Conservation (phyloP, 2,888 invertebrate species). For the Drosophila crucigera region DNA sequence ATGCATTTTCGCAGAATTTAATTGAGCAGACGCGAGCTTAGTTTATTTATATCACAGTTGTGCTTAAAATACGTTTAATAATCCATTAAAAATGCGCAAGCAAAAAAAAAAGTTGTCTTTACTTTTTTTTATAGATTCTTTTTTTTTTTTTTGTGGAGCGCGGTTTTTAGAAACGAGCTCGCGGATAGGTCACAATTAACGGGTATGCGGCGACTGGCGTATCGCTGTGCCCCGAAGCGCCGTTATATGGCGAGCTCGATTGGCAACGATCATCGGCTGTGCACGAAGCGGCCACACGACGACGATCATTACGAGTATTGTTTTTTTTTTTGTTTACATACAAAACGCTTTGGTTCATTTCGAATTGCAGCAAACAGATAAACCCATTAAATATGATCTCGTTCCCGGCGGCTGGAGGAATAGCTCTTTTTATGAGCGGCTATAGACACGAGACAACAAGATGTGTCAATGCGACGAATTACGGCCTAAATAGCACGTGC, state of each 20-base stretch:
- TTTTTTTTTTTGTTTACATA: conserved; percentile 7
- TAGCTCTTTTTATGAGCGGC: conserved; percentile 31
- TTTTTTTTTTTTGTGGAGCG: background rate
- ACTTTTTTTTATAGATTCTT: background rate
- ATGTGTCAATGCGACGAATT: conserved; percentile 64
- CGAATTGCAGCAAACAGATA: conserved; percentile 60
- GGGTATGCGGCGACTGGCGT: conserved; percentile 62
- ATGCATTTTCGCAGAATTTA: conserved; percentile 39
- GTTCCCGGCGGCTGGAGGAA: conserved; percentile 1
- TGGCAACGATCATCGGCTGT: conserved; percentile 25
- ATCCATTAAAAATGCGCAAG: conserved; percentile 34
- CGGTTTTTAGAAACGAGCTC: conserved; percentile 7
- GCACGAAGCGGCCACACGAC: conserved; percentile 46
- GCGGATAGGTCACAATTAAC: conserved; percentile 57
- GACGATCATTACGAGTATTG: conserved; percentile 3
- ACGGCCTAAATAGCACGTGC: conserved; percentile 62
- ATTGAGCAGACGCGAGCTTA: conserved; percentile 8
- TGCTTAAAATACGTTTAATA: conserved; percentile 32
- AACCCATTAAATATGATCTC: conserved; percentile 46
- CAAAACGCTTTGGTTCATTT: conserved; percentile 53
- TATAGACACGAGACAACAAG: conserved; percentile 20
- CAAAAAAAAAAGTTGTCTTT: background rate
- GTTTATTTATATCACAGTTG: conserved; percentile 46
- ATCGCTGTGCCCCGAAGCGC: conserved; percentile 58
- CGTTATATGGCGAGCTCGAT: conserved; percentile 66